Evolutionary conservation across 2,888 invertebrate genomes (phyloP).

Genomic region (Leptinotarsa juncta): DNA sequence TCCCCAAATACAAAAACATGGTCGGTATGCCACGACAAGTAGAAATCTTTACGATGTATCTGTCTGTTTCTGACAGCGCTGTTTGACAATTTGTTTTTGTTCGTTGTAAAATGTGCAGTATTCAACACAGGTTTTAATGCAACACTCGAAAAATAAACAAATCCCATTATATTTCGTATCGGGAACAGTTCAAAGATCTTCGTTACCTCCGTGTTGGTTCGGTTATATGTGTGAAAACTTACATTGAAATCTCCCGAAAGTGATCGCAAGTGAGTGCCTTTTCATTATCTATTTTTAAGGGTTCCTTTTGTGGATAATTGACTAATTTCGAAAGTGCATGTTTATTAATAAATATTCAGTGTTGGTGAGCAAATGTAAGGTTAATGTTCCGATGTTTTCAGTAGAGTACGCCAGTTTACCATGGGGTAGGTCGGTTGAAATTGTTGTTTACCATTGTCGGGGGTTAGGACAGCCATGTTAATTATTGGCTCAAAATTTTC

Average conservation of each 20-base stretch:
- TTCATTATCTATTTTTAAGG: slow-evolving; percentile 27
- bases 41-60: slow-evolving; percentile 17
- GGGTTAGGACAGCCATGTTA: slow-evolving; percentile 40
- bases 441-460: slow-evolving; percentile 31
- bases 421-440: slow-evolving; percentile 36
- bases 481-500: not conserved
- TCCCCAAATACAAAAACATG: no score
- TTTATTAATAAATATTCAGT: not conserved
- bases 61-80: slow-evolving; percentile 29
- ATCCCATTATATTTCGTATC: slow-evolving; percentile 16
- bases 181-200: slow-evolving; percentile 22
- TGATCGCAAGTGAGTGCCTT: slow-evolving; percentile 27
- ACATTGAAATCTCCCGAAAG: not conserved
- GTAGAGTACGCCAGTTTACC: slow-evolving; percentile 18
- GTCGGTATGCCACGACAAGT: not conserved
- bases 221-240: slow-evolving; percentile 29
- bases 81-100: slow-evolving; percentile 26
- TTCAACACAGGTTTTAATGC: slow-evolving; percentile 18
- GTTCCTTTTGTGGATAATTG: slow-evolving; percentile 18
- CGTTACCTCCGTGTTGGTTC: slow-evolving; percentile 19
- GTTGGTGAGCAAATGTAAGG: not conserved
- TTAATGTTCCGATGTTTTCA: slow-evolving; percentile 1
- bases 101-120: not conserved
- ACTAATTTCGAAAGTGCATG: not conserved
- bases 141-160: slow-evolving; percentile 25